Percentiles rank a stretch among this genome's conserved stretches.
phyloP scores from a whole-genome alignment of 1,140 invertebrate genomes.

The Drosophila pandora region DNA sequence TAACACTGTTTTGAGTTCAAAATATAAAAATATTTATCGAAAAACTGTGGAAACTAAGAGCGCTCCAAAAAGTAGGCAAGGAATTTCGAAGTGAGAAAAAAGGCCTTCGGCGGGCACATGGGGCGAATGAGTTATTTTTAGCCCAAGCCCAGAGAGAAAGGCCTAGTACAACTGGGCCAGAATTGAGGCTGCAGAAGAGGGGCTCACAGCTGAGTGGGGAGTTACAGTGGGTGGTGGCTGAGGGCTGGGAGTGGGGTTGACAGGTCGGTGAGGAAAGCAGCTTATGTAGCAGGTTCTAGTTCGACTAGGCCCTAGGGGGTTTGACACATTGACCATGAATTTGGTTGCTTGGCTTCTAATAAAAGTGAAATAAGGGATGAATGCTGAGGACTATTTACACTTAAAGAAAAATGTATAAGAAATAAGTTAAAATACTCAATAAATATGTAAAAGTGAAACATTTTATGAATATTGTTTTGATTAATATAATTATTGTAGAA shows the following conservation, averaged over 20 bases:
- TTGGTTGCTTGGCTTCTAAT: constrained; percentile 20
- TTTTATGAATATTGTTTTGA: too few species aligned
- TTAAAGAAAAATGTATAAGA: neutral
- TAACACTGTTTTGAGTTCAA: neutral
- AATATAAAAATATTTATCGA: neutral
- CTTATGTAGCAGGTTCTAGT: constrained; percentile 24
- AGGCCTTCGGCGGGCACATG: neutral
- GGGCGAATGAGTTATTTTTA: constrained; percentile 67
- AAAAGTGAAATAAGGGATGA: neutral
- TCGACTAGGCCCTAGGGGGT: constrained; percentile 23
- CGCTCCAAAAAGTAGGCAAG: constrained; percentile 17
- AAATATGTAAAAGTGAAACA: too few species aligned
- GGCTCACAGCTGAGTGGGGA: constrained; percentile 5
- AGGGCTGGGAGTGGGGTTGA: constrained; percentile 9
- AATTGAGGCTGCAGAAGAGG: constrained; percentile 43
- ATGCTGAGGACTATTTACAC: neutral
- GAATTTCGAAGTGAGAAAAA: constrained; percentile 9
- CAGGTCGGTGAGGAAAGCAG: constrained; percentile 15
- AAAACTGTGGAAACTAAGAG: constrained; percentile 3
- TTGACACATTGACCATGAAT: constrained; percentile 81
- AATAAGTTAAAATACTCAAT: neutral
- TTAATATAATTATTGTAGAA: too few species aligned
- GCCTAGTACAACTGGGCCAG: constrained; percentile 70
- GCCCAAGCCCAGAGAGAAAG: constrained; percentile 36
- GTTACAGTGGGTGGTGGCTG: neutral